Evolutionary conservation across 2,113 vertebrate genomes (phyloP), one percentile per base, ranked within the genome.

Genomic region (Motacilla tschutschensis): DNA sequence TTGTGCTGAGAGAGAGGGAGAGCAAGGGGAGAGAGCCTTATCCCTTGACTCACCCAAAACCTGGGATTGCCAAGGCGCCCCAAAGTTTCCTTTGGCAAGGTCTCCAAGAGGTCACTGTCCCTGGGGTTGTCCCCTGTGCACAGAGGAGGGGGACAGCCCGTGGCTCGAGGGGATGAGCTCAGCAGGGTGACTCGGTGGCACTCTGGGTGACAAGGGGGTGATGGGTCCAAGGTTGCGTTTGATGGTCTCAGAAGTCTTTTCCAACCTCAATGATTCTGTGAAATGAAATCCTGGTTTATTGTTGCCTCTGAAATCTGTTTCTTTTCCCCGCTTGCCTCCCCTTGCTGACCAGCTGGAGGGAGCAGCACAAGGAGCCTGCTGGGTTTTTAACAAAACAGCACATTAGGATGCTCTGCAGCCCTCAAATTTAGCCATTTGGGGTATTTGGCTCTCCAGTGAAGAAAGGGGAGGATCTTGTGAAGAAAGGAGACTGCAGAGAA

Each of bases 11-110:
- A 10, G 54, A 29, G 19, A 9, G 53, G 29, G 22, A 20, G n/a
- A 31, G 24, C 8, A 16, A 11, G 14, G 0, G 0, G 51, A 46
- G 41, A 22, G 11, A 24, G 19, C 16, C 25, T 47, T 5, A 3
- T 33, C 4, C 38, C 14, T 11, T 2, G 29, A 43, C 33, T 63
- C 53, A 10, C 40, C n/a, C 54, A n/a, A 53, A 19, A 8, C 0
- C 0, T 5, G 67, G 20, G 4, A 3, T 77, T 87, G 36, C 43
- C 63, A 8, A 22, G 16, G 48, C 29, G 28, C 36, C 69, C 38
- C 38, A 5, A 3, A 8, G 41, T 33, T 47, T 50, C 74, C 64
- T 46, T 12, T 5, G 4, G 18, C 71, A 17, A 57, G 2, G 12
- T 2, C 11, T 46, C 78, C 59, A 1, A 8, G 33, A 9, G 19